Percentiles rank a stretch among this genome's conserved stretches.
phyloP scores from a whole-genome alignment of 2,888 invertebrate species.

The Allophyes oxyacanthae region DNA sequence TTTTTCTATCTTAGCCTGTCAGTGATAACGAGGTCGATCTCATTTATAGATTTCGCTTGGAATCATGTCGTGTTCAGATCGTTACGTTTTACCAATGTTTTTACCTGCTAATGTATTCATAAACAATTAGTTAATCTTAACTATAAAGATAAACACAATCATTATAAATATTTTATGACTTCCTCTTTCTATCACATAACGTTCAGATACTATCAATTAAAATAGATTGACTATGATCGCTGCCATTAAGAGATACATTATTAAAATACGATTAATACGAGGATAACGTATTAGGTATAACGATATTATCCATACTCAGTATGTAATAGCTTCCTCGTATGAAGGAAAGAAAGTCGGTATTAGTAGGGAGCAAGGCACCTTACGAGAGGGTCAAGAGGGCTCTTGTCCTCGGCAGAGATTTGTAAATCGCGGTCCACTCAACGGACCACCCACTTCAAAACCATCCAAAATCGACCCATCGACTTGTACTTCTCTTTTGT shows the following conservation, averaged over 20 bases:
- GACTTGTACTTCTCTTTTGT: constrained; percentile 67
- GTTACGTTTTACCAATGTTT: constrained; percentile 17
- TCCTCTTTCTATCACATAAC: constrained; percentile 20
- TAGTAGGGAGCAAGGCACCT: constrained; percentile 58
- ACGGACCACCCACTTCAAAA: constrained; percentile 68
- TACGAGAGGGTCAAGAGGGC: constrained; percentile 68
- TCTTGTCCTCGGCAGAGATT: constrained; percentile 78
- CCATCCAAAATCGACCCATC: constrained; percentile 59
- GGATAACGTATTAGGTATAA: too few species aligned
- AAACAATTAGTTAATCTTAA: not conserved
- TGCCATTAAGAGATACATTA: too few species aligned
- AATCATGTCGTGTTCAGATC: constrained; percentile 44
- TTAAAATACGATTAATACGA: too few species aligned
- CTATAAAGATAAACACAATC: not conserved
- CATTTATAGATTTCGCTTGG: constrained; percentile 66
- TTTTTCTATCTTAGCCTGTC: constrained; percentile 70
- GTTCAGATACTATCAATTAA: constrained; percentile 23
- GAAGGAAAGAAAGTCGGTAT: constrained; percentile 56
- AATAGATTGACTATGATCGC: constrained; percentile 3
- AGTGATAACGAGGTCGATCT: constrained; percentile 71
- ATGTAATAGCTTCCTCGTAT: constrained; percentile 24
- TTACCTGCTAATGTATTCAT: not conserved
- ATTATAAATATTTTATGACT: constrained; percentile 15
- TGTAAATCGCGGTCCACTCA: constrained; percentile 79
- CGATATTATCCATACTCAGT: too few species aligned